Base-by-base conservation (phyloP, 2,888 invertebrate genomes). In the Clivina fossor region DNA sequence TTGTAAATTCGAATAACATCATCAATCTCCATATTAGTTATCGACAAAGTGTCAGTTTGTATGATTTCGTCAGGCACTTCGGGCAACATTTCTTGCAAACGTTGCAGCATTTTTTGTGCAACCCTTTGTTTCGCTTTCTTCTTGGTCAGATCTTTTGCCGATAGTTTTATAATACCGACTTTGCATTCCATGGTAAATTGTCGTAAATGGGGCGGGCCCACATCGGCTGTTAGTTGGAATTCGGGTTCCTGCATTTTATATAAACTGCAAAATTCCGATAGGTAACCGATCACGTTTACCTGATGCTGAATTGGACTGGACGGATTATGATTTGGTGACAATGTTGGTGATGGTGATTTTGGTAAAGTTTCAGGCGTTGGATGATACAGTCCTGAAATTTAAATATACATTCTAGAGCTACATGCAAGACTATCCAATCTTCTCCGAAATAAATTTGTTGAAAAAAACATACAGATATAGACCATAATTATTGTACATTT, bases 201-300 rank as follows among this genome's bases (percentile, higher is more conserved):
- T 62, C 81, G 79, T 51, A 76, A 75, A 74, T 86, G 86, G 30
- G 86, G 79, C 13, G 85, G 85, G 35, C 86, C 86, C 61, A 82
- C 78, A 69, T 83, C 84, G 11, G 79, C 78, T 58, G 81, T 76
- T 67, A 80, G 75, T 53, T 69, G 65, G 71, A 82, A 85, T 35
- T 70, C 66, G 2, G 80, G 80, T 9, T 67, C 69, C 13, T 78
- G 74, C 47, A 86, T 74, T 58, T 76, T 78, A 55, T 72, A 66
- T 33, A n/a, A n/a, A n/a, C n/a, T n/a, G n/a, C n/a, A n/a, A 56
- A 79, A 65, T 64, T 79, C 80, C 35, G 64, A 63, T 44, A 74
- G 59, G 2, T 60, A 59, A 13, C 64, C 67, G 60, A 62, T 66
- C 64, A 59, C 71, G 73, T 47, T 62, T n/a, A n/a, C n/a, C n/a